phyloP scores from a whole-genome alignment of 2,888 invertebrate species.

The Sclerodermus sp. region DNA sequence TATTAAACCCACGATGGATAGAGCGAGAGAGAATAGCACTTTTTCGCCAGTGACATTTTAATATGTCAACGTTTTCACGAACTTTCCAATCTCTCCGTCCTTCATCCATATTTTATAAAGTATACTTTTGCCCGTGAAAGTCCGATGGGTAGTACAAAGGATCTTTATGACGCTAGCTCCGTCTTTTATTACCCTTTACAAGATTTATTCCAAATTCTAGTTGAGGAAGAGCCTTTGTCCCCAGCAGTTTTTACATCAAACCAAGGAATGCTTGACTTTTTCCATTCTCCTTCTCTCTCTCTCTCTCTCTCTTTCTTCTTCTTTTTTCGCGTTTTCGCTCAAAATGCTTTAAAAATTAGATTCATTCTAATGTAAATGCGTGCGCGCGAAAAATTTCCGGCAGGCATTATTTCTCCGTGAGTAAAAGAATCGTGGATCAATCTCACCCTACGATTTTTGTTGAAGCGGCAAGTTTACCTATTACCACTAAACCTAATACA shows the following conservation, averaged over 20 bases:
- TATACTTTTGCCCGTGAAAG: not conserved
- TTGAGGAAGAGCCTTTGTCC: not conserved
- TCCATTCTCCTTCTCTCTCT: no score
- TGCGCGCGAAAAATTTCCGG: no score
- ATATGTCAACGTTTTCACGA: conserved; percentile 13
- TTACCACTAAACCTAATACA: no score
- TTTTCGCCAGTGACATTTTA: conserved; percentile 12
- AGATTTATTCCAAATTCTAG: not conserved
- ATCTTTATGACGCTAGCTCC: not conserved
- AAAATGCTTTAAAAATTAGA: no score
- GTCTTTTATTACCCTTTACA: conserved; percentile 1
- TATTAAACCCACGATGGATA: conserved; percentile 19
- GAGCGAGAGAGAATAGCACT: not conserved
- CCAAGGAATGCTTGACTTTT: no score
- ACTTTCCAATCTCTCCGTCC: conserved; percentile 6
- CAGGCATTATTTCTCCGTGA: no score
- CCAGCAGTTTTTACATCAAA: not conserved
- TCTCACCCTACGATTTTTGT: no score
- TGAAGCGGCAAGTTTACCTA: no score
- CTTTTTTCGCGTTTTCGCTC: no score
- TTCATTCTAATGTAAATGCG: no score
- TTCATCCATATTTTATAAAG: conserved; percentile 12
- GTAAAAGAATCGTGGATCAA: no score
- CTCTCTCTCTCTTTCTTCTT: no score
- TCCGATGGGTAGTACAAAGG: conserved; percentile 4